These are phyloP conservation scores for Ormyrus labotus DNA, from an alignment of 2,888 invertebrate genomes.

Conservation along the genomic window DNA sequence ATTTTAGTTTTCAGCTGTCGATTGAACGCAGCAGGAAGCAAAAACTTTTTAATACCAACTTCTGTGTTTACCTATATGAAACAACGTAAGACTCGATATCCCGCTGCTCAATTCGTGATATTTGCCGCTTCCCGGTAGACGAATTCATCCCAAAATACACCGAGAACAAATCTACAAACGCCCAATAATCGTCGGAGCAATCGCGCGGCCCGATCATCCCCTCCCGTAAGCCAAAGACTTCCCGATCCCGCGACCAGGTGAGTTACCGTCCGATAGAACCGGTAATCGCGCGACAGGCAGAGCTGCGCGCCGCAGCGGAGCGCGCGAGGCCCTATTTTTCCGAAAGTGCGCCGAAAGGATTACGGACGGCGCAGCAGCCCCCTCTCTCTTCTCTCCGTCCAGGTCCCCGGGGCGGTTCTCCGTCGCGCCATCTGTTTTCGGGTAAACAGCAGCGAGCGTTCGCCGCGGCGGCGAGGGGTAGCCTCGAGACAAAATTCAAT, in stretches of 20 bases:
- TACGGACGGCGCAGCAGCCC: constrained; percentile 60
- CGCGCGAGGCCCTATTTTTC: not conserved
- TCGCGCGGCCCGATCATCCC: too few relatives aligned
- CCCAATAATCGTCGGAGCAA: too few relatives aligned
- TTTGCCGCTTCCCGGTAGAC: too few relatives aligned
- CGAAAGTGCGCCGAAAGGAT: constrained; percentile 66
- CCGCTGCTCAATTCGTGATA: too few relatives aligned
- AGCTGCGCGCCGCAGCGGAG: not conserved
- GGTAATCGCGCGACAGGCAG: not conserved
- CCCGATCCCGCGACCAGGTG: not conserved
- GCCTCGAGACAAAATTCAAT: constrained; percentile 72
- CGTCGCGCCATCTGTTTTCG: constrained; percentile 72
- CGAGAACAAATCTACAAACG: too few relatives aligned
- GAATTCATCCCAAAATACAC: too few relatives aligned
- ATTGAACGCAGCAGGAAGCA: too few relatives aligned
- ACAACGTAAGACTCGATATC: too few relatives aligned
- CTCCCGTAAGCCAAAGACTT: too few relatives aligned
- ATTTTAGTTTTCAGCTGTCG: too few relatives aligned
- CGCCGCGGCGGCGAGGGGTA: constrained; percentile 52
- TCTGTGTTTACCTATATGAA: too few relatives aligned
- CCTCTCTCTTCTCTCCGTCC: constrained; percentile 47
- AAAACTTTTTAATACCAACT: too few relatives aligned
- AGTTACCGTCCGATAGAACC: not conserved
- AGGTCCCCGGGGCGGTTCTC: constrained; percentile 64
- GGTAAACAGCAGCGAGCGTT: constrained; percentile 69